These are phyloP conservation scores for Pterocles burchelli DNA, from an alignment of 2,113 vertebrate genomes.

Conservation along the genomic window DNA sequence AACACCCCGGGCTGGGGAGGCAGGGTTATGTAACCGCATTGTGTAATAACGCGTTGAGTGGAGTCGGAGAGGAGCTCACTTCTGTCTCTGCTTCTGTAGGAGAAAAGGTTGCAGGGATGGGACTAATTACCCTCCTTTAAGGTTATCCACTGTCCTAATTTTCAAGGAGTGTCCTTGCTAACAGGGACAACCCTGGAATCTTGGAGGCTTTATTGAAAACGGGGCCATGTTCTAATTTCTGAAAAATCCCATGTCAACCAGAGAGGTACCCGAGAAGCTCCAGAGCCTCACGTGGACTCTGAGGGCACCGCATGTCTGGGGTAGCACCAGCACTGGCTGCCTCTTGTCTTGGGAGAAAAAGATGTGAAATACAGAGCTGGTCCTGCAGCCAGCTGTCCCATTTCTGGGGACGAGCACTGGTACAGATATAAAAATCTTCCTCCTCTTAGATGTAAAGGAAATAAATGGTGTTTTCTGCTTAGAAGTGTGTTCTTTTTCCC, in stretches of 20 bases:
- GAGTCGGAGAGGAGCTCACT: slow-evolving; percentile 36
- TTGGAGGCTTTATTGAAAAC: slow-evolving; percentile 36
- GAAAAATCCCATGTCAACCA: slow-evolving; percentile 15
- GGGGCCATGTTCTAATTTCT: slow-evolving; percentile 55
- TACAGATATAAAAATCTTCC: fast-evolving
- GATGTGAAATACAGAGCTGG: neutral
- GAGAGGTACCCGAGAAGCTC: neutral
- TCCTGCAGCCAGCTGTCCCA: neutral
- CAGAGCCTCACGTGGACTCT: neutral
- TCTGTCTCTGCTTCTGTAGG: slow-evolving; percentile 1
- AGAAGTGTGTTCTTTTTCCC: neutral
- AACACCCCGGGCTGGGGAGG: neutral
- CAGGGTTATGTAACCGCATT: slow-evolving; percentile 27
- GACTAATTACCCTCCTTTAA: slow-evolving; percentile 64
- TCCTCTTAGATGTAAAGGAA: neutral
- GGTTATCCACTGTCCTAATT: slow-evolving; percentile 46
- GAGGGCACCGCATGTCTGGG: neutral
- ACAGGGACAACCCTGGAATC: slow-evolving; percentile 40
- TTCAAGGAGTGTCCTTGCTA: slow-evolving; percentile 57
- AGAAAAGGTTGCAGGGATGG: slow-evolving; percentile 34
- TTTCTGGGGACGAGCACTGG: neutral
- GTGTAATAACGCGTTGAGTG: slow-evolving; percentile 30
- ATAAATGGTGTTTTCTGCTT: neutral
- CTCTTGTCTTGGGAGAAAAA: neutral
- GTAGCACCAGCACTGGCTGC: neutral